Evolutionary conservation across 2,113 vertebrate species (phyloP), one percentile per base, ranked within the genome.

Genomic region (Crotalus helleri): DNA sequence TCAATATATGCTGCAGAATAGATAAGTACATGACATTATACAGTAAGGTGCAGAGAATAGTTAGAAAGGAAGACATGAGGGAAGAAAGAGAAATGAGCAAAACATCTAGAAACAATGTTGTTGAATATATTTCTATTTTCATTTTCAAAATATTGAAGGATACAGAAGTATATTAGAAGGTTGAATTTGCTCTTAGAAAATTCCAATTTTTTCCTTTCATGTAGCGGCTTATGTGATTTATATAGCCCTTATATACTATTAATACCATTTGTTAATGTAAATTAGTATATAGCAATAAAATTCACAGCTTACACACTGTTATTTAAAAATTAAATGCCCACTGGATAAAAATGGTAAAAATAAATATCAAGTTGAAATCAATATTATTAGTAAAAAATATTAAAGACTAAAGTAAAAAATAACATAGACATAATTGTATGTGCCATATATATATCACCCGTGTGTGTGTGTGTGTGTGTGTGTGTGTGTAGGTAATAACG

Each of bases 281-380:
- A 81, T 81, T 81, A 39, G 90, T 94, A 87, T 92, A 39, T 1
- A 93, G 53, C n/a, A 95, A 93, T 58, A 6, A 87, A 98, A 98
- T 96, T 97, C 94, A 97, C 64, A 95, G 23, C 59, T 74, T 95
- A 96, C 96, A 90, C 96, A 96, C 93, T 95, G 87, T 94, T 97
- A 95, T 93, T 94, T 89, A 96, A 97, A 89, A 96, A 98, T 97
- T 97, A 97, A 97, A 98, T 98, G 97, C 97, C 98, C 96, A 96
- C 97, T 97, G 96, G 94, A 97, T 95, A 96, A 95, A 97, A 96
- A 97, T 85, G 49, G 8, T 51, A 97, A 91, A 96, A 97, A 96
- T 95, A 97, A 96, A 91, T 92, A 92, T 87, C 95, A 96, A 93
- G 10, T 87, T 94, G 89, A 93, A 96, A 94, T 94, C 95, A 96